Base-by-base conservation (phyloP, 2,888 invertebrate genomes). In the Alviniconcha strummeri region DNA sequence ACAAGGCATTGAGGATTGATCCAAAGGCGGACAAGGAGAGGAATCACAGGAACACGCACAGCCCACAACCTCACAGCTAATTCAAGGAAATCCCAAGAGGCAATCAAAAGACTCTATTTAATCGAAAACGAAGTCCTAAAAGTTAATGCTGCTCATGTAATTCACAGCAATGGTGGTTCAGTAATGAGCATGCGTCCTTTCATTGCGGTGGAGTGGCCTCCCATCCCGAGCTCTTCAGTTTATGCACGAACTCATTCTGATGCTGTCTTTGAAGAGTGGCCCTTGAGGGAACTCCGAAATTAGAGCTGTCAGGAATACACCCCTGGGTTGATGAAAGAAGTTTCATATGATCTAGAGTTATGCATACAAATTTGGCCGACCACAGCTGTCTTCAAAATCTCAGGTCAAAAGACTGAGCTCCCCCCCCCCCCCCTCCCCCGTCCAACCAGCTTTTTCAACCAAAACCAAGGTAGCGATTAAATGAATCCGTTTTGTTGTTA, bases 131-230 rank as follows among this genome's bases (percentile, higher is more conserved):
- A 76, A 76, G 75, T 76, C 75, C 75, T 56, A 55, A 76, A 76
- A 76, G 75, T 76, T 76, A 56, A 76, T 56, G 75, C 75, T 76
- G 75, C 75, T 56, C 75, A 76, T 56, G 75, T 56, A 55, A 76
- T 76, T 76, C 75, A 76, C n/a, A 17, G 75, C 56, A 11, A 56
- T 52, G n/a, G 56, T n/a, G 56, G 75, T 6, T 17, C 75, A 5
- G 75, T 76, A 76, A 76, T 76, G 75, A 76, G 75, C 75, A 76
- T n/a, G 54, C 75, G 56, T 76, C 75, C 75, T 76, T 76, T 76
- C 75, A 76, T 76, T 76, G 75, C 75, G 54, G 52, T 55, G 56
- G 56, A 76, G 75, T 76, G n/a, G 75, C n/a, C 75, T 76, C 75
- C 75, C 75, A 13, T 76, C 17, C 54, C 56, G 60, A 55, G 69